These are phyloP conservation scores for Hemaris fuciformis DNA, from an alignment of 2,888 invertebrate genomes.

Conservation along the genomic window DNA sequence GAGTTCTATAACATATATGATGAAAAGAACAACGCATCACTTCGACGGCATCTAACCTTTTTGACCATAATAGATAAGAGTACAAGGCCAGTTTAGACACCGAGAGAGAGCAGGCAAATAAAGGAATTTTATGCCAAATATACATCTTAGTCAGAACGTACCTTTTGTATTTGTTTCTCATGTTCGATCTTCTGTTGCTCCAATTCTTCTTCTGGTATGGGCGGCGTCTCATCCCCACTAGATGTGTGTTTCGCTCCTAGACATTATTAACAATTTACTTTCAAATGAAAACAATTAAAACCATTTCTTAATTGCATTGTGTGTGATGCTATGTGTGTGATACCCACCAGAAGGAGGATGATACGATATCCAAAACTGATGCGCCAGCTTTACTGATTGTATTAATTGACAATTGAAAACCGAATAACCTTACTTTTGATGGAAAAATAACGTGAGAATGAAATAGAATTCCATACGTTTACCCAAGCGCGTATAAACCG, in stretches of 20 bases:
- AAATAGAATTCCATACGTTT: slow-evolving; percentile 34
- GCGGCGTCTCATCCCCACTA: slow-evolving; percentile 78
- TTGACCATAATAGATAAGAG: too few relatives aligned
- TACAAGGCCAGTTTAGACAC: too few relatives aligned
- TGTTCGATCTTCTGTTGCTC: slow-evolving; percentile 84
- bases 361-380: slow-evolving; percentile 93
- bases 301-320: background rate
- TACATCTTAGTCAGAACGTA: slow-evolving; percentile 26
- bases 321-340: background rate
- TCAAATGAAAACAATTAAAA: slow-evolving; percentile 15
- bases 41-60: too few relatives aligned
- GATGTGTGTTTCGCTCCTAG: slow-evolving; percentile 73
- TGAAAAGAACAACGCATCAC: too few relatives aligned
- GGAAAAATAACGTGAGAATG: slow-evolving; percentile 24
- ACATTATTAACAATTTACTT: background rate
- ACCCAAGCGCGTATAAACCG: slow-evolving; percentile 48
- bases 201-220: slow-evolving; percentile 73
- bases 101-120: too few relatives aligned
- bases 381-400: slow-evolving; percentile 85
- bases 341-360: slow-evolving; percentile 87
- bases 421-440: slow-evolving; percentile 12
- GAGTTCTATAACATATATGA: too few relatives aligned
- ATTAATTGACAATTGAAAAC: slow-evolving; percentile 15
- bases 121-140: background rate
- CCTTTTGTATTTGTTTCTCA: slow-evolving; percentile 83